phyloP scores from a whole-genome alignment of 2,888 invertebrate genomes.

The Cremastobaeus sp. region DNA sequence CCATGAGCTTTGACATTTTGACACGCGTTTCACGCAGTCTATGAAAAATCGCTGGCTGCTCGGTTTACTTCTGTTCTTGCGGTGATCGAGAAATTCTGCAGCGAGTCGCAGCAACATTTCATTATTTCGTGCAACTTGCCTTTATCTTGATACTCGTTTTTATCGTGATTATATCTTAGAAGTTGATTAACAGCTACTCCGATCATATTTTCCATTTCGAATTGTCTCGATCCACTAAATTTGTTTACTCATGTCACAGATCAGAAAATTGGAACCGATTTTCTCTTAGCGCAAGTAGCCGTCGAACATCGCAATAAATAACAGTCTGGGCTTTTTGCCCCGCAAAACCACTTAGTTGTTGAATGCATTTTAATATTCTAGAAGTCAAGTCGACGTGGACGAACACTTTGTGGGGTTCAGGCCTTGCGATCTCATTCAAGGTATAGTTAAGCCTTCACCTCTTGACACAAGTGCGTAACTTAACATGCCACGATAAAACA shows the following conservation, averaged over 20 bases:
- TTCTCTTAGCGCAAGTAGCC: too few relatives aligned
- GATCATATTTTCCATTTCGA: too few relatives aligned
- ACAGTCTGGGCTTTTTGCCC: background rate
- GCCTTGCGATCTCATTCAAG: conserved; percentile 66
- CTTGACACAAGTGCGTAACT: conserved; percentile 69
- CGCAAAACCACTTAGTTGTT: conserved; percentile 31
- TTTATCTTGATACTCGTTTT: too few relatives aligned
- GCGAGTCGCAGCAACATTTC: too few relatives aligned
- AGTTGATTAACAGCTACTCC: too few relatives aligned
- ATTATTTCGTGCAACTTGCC: too few relatives aligned
- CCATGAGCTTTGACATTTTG: conserved; percentile 71
- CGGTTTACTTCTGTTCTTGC: too few relatives aligned
- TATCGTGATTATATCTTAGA: too few relatives aligned
- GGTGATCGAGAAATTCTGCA: too few relatives aligned
- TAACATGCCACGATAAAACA: conserved; percentile 57
- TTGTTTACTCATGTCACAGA: too few relatives aligned
- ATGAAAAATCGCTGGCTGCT: conserved; percentile 37
- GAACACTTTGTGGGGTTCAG: conserved; percentile 42
- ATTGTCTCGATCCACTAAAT: too few relatives aligned
- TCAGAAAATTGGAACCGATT: too few relatives aligned
- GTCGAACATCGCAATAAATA: conserved; percentile 26
- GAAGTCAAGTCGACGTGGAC: conserved; percentile 50
- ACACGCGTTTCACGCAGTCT: conserved; percentile 60
- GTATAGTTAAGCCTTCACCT: conserved; percentile 74
- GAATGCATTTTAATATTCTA: conserved; percentile 49